Base-by-base conservation (phyloP, 2,113 vertebrate genomes). In the Tor tambroides region DNA sequence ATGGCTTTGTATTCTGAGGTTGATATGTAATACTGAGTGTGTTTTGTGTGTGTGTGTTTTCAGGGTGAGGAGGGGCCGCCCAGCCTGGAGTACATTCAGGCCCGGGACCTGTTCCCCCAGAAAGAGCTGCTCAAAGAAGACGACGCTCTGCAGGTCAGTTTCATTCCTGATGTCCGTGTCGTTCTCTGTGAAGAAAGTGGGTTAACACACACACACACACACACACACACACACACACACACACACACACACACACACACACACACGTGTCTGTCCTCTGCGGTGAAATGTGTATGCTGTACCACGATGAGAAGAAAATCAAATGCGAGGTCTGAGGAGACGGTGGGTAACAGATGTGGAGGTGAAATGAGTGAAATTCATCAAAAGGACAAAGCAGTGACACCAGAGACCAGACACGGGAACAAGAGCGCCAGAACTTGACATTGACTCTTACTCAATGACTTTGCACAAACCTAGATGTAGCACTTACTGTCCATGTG, bases 31-130 rank as follows among this genome's bases (percentile, higher is more conserved):
- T 51, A 38, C 15, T 1, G 35, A 82, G 14, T 89, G 61, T 32
- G 28, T 41, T 23, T 17, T 43, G 43, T 93, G 23, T 80, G 76
- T 84, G 80, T 87, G 43, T 91, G 2, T 30, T 87, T 86, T 30
- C 95, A 99, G 98, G 98, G 98, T 97, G 98, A 99, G 94, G 98
- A 99, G 89, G 98, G 97, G 85, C 98, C 98, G 91, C 98, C 98
- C 94, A 99, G 98, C 96, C 96, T 99, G 97, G 98, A 99, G 95
- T 99, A 99, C 91, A 99, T 99, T 94, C 98, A 99, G 95, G 97
- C 98, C 92, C 99, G 99, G 95, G 98, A 99, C 93, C 95, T 99
- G 93, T 99, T 99, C 90, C 98, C 98, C 91, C 97, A 96, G 4
- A 99, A 98, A 95, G 98, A 99, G 92, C 96, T 99, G 88, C 94